Conservation (phyloP, 2,888 invertebrate species). For the Hydraecia micacea region DNA sequence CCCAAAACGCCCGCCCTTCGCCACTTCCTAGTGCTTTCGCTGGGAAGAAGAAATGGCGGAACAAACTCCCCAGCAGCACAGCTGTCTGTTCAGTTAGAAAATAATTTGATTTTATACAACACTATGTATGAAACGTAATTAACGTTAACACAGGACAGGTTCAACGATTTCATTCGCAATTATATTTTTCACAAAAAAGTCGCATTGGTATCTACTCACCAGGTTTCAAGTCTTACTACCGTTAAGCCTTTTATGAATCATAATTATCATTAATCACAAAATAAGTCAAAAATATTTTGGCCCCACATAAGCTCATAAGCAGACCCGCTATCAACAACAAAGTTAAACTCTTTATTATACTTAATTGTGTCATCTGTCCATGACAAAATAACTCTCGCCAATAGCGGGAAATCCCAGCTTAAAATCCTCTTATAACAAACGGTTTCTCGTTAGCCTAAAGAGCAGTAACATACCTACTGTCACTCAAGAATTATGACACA, state of each 20-base stretch:
- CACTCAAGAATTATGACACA: constrained; percentile 43
- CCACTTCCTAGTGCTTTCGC: no score
- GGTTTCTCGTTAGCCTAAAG: constrained; percentile 10
- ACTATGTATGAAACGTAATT: no score
- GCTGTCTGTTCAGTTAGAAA: no score
- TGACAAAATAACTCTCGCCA: neutral
- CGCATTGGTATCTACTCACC: no score
- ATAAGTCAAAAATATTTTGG: neutral
- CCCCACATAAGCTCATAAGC: neutral
- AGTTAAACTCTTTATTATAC: constrained; percentile 7
- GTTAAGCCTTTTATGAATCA: neutral
- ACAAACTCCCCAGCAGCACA: no score
- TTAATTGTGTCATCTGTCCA: neutral
- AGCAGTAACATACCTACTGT: constrained; percentile 21
- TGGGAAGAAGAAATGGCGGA: no score
- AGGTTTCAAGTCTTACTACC: neutral
- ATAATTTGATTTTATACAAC: no score
- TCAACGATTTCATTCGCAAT: neutral
- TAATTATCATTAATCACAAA: constrained; percentile 4
- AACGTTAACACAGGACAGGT: no score
- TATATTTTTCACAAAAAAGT: neutral
- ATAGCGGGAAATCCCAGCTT: constrained; percentile 15
- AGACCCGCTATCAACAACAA: neutral
- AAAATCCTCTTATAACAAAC: constrained; percentile 6
- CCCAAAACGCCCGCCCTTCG: no score